A percentile compares a stretch with the other conserved stretches of the same genome.
Conservation (phyloP, 2,113 vertebrate genomes). For the Dicaeum eximium region DNA sequence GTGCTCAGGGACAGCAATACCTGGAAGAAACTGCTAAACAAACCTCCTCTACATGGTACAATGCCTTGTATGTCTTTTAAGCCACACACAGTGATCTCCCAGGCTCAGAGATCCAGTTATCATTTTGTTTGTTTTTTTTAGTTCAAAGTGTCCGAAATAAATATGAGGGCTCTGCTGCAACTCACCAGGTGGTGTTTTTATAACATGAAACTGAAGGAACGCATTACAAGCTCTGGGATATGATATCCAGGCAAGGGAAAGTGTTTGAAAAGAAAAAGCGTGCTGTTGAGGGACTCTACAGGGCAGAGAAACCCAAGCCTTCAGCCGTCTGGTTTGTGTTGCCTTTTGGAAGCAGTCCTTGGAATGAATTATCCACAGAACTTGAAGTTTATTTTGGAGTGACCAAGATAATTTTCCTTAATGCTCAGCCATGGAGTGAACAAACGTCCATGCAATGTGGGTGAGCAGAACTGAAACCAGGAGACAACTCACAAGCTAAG, state of each 20-base stretch:
- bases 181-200: neutral
- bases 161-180: neutral
- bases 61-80: neutral
- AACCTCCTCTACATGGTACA: neutral
- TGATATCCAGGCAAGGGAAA: neutral
- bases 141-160: neutral
- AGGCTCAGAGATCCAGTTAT: neutral
- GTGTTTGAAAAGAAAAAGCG: neutral
- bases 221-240: neutral
- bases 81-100: neutral
- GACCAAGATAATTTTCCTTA: neutral
- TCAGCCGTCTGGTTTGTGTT: neutral
- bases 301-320: neutral
- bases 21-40: neutral
- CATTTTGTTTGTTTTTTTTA: neutral
- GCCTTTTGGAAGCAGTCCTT: neutral
- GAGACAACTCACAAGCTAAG: neutral
- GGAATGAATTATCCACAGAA: neutral
- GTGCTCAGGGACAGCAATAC: neutral
- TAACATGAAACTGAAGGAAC: neutral
- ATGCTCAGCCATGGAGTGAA: neutral
- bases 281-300: neutral
- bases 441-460: neutral
- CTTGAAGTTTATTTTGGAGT: constrained; percentile 10
- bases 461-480: neutral